These are phyloP conservation scores for Heterodera schachtii DNA, from an alignment of 1,140 invertebrate species.

Conservation along the genomic window DNA sequence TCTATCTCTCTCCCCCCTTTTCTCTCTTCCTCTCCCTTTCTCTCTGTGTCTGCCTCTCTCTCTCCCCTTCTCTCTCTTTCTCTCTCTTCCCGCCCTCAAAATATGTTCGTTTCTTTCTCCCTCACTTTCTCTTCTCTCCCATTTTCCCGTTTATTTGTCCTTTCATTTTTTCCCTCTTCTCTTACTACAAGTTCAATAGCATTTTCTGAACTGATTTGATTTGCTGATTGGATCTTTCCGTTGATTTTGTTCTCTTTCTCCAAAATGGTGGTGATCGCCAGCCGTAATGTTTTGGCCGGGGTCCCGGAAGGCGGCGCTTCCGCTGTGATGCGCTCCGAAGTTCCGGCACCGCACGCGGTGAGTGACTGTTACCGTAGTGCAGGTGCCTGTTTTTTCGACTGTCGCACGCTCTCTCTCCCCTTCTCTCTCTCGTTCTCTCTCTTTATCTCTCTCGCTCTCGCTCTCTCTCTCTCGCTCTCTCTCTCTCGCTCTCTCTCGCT, in stretches of 20 bases:
- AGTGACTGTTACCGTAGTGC: no score
- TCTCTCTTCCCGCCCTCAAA: neutral
- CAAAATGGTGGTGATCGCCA: constrained; percentile 1
- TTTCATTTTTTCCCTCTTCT: neutral
- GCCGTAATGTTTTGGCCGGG: constrained; percentile 1
- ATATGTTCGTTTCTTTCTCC: neutral
- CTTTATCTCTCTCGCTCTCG: no score
- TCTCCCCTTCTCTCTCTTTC: neutral
- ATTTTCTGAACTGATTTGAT: neutral
- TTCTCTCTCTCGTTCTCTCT: no score
- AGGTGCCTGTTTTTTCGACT: no score
- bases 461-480: no score
- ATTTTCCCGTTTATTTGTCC: neutral
- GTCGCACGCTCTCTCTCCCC: no score
- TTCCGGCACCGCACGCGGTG: constrained; percentile 11
- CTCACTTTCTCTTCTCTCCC: neutral
- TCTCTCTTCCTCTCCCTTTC: no score
- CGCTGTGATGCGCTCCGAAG: constrained; percentile 25
- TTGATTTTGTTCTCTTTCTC: no score
- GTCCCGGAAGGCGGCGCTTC: constrained; percentile 12
- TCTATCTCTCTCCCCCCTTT: neutral
- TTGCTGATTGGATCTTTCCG: neutral
- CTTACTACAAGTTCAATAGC: no score
- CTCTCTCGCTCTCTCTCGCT: no score
- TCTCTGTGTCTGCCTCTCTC: neutral